phyloP scores from a whole-genome alignment of 2,888 invertebrate genomes.

The Abscondita cerata region DNA sequence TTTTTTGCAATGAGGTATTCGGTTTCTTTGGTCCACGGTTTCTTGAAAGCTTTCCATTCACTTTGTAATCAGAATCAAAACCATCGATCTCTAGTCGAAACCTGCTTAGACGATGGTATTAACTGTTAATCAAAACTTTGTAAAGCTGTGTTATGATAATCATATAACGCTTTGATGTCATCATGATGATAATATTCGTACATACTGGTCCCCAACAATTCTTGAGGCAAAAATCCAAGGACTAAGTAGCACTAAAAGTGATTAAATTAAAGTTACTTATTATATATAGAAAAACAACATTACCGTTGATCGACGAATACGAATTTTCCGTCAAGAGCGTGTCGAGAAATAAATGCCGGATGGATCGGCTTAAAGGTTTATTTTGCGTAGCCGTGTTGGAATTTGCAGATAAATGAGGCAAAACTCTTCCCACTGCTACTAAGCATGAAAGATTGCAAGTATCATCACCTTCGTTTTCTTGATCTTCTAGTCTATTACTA shows the following conservation, averaged over 20 bases:
- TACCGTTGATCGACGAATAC: conserved; percentile 91
- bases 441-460: conserved; percentile 81
- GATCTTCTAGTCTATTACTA: conserved; percentile 74
- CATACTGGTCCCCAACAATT: conserved; percentile 89
- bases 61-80: conserved; percentile 78
- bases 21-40: conserved; percentile 96
- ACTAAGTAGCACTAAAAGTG: conserved; percentile 79
- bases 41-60: conserved; percentile 87
- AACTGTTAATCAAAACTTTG: conserved; percentile 67
- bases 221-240: conserved; percentile 91
- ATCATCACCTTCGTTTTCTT: conserved; percentile 68
- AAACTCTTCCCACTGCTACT: conserved; percentile 84
- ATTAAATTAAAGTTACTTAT: too few species aligned
- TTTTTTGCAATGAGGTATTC: conserved; percentile 91
- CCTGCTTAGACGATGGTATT: conserved; percentile 76
- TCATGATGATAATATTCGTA: conserved; percentile 90
- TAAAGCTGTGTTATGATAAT: conserved; percentile 82
- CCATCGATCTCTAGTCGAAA: conserved; percentile 84
- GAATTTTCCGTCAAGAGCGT: conserved; percentile 91
- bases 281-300: background rate
- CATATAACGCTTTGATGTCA: conserved; percentile 80
- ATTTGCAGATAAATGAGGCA: conserved; percentile 66
- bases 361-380: conserved; percentile 64
- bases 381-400: conserved; percentile 55
- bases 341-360: conserved; percentile 85